phyloP scores from a whole-genome alignment of 2,113 vertebrate species.

The Baryphthengus martii region DNA sequence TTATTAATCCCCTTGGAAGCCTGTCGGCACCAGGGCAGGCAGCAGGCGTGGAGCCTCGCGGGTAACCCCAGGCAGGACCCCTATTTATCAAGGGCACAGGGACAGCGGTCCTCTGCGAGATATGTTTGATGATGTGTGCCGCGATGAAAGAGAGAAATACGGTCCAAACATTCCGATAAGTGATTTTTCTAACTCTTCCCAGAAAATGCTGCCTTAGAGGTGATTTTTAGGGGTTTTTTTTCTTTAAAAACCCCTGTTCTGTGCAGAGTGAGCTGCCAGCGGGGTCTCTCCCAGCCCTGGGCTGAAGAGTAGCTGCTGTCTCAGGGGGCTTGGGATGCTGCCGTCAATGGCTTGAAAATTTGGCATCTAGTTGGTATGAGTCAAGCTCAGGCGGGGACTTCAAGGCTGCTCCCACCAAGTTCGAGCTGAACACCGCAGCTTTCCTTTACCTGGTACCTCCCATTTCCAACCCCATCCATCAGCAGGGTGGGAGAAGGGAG shows the following conservation, averaged over 20 bases:
- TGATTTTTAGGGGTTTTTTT: not conserved
- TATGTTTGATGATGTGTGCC: not conserved
- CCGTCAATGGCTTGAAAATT: not conserved
- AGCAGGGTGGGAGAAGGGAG: not conserved
- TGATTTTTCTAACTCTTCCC: not conserved
- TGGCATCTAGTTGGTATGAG: not conserved
- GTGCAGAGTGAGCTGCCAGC: not conserved
- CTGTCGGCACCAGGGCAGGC: not conserved
- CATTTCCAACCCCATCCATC: not conserved
- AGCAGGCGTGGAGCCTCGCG: rapidly evolving
- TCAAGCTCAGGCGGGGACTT: not conserved
- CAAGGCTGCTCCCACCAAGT: not conserved
- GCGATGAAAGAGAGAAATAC: not conserved
- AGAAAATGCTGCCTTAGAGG: not conserved
- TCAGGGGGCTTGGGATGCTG: rapidly evolving
- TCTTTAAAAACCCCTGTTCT: not conserved
- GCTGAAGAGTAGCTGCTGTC: not conserved
- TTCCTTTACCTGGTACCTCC: not conserved
- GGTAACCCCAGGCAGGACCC: not conserved
- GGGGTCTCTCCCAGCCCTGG: rapidly evolving
- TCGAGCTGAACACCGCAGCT: not conserved
- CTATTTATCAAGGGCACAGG: not conserved
- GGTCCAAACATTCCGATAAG: not conserved
- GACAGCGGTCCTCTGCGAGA: not conserved
- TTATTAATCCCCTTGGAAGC: constrained; percentile 23